A percentile compares a stretch with the other conserved stretches of the same genome.
These are phyloP conservation scores for Eurois occulta DNA, from an alignment of 2,888 invertebrate species.

Conservation along the genomic window DNA sequence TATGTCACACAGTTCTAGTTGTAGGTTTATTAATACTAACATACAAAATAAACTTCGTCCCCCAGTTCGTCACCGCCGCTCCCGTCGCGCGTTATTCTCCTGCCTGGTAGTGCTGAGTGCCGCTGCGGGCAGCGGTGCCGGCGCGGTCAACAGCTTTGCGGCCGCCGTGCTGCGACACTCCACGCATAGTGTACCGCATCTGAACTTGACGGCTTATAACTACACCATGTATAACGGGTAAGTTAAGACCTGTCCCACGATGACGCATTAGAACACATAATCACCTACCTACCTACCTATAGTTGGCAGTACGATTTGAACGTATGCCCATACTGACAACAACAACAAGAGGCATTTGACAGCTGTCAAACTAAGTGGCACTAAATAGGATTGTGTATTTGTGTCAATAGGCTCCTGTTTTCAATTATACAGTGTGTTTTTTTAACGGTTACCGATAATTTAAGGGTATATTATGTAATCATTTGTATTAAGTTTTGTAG, in stretches of 20 bases:
- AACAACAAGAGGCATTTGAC: too few relatives aligned
- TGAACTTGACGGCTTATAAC: conserved; percentile 85
- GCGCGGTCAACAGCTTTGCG: conserved; percentile 86
- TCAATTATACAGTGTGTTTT: too few relatives aligned
- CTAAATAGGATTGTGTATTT: too few relatives aligned
- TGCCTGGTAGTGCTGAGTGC: conserved; percentile 80
- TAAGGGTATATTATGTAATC: too few relatives aligned
- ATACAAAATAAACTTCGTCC: background rate
- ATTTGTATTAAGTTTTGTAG: too few relatives aligned
- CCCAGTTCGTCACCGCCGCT: conserved; percentile 81
- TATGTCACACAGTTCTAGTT: background rate
- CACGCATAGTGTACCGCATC: conserved; percentile 78
- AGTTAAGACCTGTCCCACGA: conserved; percentile 23
- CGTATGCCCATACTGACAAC: too few relatives aligned
- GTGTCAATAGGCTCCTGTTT: too few relatives aligned
- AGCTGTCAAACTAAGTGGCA: too few relatives aligned
- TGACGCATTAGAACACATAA: background rate
- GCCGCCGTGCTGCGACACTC: conserved; percentile 84
- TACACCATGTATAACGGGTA: conserved; percentile 85
- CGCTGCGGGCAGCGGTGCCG: conserved; percentile 85
- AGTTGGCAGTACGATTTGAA: too few relatives aligned
- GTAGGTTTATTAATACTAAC: background rate
- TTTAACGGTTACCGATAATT: too few relatives aligned
- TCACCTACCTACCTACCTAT: too few relatives aligned
- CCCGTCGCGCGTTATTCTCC: conserved; percentile 82